Evolutionary conservation across 2,888 invertebrate species (phyloP), one percentile per base, ranked within the genome.

Genomic region (Pelosia muscerda): DNA sequence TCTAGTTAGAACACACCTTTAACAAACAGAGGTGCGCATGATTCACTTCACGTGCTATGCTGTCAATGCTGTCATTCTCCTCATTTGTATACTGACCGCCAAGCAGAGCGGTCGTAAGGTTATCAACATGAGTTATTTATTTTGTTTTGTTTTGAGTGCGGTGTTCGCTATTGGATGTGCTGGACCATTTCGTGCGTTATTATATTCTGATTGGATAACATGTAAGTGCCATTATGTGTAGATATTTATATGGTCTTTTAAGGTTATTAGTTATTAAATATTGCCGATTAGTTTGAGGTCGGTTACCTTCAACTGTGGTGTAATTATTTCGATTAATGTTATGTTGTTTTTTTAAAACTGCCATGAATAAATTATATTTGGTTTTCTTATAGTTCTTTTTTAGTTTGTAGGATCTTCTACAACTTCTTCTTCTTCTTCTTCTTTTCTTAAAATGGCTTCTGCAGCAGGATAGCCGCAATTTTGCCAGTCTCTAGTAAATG

Each of bases 191-290:
- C 84, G 78, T 49, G 83, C 88, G 0, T 59, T 92, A 19, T 74
- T 94, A 31, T 92, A 93, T 71, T 93, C 93, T 0, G 86, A 88
- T 81, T 91, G 86, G 83, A 91, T 94, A n/a, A 86, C 87, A 68
- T 94, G 94, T 94, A 75, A 92, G 94, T 92, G 72, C 26, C 3
- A 2, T 19, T n/a, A 25, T 26, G 26, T 34, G 19, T 61, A 26
- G 0, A 42, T 15, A 22, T 13, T 22, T 4, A 57, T 15, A 25
- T 26, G 15, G 26, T 19, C 15, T 19, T 13, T 56, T 25, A 26
- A 56, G 56, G 56, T 19, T 26, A 22, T 53, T 22, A 22, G 22
- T 53, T 53, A 53, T 22, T 22, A 15, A 6, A 15, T 23, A 38
- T 15, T 2, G 25, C 2, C 22, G 10, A 22, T 53, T 54, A 34